Conservation (phyloP, 2,888 invertebrate species). For the Noctuana brunneofusca region DNA sequence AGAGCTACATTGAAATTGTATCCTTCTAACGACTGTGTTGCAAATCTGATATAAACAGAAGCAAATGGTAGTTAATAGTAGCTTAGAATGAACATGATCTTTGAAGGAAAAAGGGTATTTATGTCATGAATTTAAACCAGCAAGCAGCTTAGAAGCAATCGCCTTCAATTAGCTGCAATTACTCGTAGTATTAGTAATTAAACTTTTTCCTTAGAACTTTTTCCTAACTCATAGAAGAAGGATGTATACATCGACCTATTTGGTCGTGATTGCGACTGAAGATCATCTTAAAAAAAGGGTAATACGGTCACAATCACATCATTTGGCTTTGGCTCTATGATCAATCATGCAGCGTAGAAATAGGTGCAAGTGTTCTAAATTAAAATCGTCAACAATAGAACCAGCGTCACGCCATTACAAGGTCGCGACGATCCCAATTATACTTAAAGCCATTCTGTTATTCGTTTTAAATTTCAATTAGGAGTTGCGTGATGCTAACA, state of each 20-base stretch:
- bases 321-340: constrained; percentile 28
- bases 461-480: constrained; percentile 26
- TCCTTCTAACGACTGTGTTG: neutral
- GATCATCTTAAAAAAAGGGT: neutral
- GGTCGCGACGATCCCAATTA: constrained; percentile 29
- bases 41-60: neutral
- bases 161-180: constrained; percentile 26
- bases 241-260: constrained; percentile 7
- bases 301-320: constrained; percentile 2
- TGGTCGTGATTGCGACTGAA: constrained; percentile 7
- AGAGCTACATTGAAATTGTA: neutral
- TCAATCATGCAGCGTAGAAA: constrained; percentile 26
- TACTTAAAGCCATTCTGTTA: constrained; percentile 29
- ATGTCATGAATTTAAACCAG: constrained; percentile 28
- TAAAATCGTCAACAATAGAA: constrained; percentile 31
- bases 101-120: constrained; percentile 24
- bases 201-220: constrained; percentile 23
- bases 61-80: neutral
- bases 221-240: constrained; percentile 3
- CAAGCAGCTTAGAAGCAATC: constrained; percentile 23
- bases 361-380: constrained; percentile 33
- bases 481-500: constrained; percentile 9
- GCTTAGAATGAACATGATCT: constrained; percentile 24
- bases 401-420: constrained; percentile 27
- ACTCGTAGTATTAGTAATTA: constrained; percentile 29